phyloP scores from a whole-genome alignment of 2,888 invertebrate species.

The Saturnia japonica region DNA sequence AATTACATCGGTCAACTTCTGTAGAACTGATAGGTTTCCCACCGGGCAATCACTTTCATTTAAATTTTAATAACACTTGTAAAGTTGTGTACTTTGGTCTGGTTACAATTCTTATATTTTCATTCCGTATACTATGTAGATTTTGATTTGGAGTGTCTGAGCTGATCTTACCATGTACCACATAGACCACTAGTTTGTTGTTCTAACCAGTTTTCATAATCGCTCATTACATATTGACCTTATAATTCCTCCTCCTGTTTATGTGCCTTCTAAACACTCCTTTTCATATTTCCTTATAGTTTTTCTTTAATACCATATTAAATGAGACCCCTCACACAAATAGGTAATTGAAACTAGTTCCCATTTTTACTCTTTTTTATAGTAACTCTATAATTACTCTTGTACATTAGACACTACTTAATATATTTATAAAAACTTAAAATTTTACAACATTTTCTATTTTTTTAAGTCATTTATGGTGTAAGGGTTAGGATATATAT shows the following conservation, averaged over 20 bases:
- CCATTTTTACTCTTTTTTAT: background rate
- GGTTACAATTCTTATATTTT: too few species aligned
- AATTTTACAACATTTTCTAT: background rate
- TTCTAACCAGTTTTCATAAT: too few species aligned
- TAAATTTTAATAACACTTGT: background rate
- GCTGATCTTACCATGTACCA: too few species aligned
- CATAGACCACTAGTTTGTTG: too few species aligned
- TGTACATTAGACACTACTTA: background rate
- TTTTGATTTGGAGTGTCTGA: too few species aligned
- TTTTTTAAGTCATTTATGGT: background rate
- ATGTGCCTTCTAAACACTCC: background rate
- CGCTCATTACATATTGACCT: background rate
- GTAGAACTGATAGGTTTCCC: too few species aligned
- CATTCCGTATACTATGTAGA: too few species aligned
- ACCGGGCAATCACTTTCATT: too few species aligned
- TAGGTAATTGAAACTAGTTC: background rate
- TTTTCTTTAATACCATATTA: background rate
- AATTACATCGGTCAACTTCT: too few species aligned
- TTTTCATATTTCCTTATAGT: too few species aligned
- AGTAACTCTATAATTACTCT: background rate
- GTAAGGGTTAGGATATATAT: background rate
- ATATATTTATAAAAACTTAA: background rate
- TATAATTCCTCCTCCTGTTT: background rate
- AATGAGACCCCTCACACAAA: background rate
- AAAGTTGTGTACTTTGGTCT: too few species aligned